A percentile compares a stretch with the other conserved stretches of the same genome.
Conservation (phyloP, 2,888 invertebrate species). For the Synergus laeviventris region DNA sequence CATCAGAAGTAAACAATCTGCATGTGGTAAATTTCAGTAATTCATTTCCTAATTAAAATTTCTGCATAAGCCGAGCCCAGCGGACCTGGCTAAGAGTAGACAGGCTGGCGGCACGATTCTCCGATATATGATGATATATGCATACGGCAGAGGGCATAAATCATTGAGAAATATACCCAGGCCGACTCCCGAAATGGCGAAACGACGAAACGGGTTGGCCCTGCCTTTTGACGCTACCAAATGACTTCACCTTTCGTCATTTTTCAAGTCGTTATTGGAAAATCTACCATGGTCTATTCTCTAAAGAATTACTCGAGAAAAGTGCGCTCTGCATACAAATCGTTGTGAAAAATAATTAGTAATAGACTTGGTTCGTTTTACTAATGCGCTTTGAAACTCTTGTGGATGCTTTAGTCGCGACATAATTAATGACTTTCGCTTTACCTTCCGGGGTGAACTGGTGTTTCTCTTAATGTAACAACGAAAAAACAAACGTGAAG, state of each 20-base stretch:
- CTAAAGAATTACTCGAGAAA: background rate
- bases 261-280: background rate
- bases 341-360: conserved; percentile 6
- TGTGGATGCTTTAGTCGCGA: background rate
- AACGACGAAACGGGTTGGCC: conserved; percentile 5
- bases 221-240: conserved; percentile 1
- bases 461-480: background rate
- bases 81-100: background rate
- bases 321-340: background rate
- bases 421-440: conserved; percentile 4
- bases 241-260: background rate
- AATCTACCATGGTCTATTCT: background rate
- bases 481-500: background rate
- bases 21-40: background rate
- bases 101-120: conserved; percentile 32
- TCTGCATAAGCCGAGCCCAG: background rate
- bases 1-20: background rate
- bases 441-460: background rate
- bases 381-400: background rate
- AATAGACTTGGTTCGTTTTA: background rate
- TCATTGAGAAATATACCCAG: conserved; percentile 23
- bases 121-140: conserved; percentile 36
- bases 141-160: conserved; percentile 21
- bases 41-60: conserved; percentile 26
- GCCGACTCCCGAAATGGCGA: conserved; percentile 8